Base-by-base conservation (phyloP, 2,888 invertebrate species). In the Salticus scenicus region DNA sequence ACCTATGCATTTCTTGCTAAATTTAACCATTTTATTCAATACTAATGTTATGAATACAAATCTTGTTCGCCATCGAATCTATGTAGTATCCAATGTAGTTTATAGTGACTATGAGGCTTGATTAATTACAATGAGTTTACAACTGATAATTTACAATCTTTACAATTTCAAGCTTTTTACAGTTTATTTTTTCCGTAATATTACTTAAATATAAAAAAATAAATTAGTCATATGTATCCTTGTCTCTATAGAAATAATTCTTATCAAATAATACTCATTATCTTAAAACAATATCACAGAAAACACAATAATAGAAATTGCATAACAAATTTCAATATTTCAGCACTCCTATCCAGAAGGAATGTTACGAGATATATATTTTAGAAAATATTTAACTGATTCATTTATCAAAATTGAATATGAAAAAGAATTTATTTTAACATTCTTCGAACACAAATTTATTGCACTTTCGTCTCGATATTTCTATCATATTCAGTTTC, bases 171-270 rank as follows among this genome's bases (percentile, higher is more conserved):
- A 37, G 10, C 10, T 37, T 10, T 37, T 37, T 37, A 7, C 37
- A 10, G 10, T 37, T 37, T 37, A 7, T 37, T 7, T 37, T 37
- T 37, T 37, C 10, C 37, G 4, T 4, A 4, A 10, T 7, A 37
- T 10, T 4, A 57, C 57, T 57, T 57, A 57, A 47, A 12, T 47
- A 14, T 47, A 47, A 57, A 57, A 57, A 57, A 57, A 57, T 57
- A 57, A 57, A 24, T 24, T 24, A 57, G 20, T 57, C 24, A 5
- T 24, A 57, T 24, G 5, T 57, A 17, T 57, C n/a, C n/a, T n/a
- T n/a, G 24, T 5, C 1, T 12, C 57, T 57, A 57, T 57, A 57
- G 57, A 57, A 57, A 57, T 57, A 57, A 57, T 57, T 57, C 17
- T 57, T 24, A 57, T 24, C 24, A 57, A 24, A 57, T 1, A 17